Base-by-base conservation (phyloP, 1,140 invertebrate species). In the Conus betulinus region DNA sequence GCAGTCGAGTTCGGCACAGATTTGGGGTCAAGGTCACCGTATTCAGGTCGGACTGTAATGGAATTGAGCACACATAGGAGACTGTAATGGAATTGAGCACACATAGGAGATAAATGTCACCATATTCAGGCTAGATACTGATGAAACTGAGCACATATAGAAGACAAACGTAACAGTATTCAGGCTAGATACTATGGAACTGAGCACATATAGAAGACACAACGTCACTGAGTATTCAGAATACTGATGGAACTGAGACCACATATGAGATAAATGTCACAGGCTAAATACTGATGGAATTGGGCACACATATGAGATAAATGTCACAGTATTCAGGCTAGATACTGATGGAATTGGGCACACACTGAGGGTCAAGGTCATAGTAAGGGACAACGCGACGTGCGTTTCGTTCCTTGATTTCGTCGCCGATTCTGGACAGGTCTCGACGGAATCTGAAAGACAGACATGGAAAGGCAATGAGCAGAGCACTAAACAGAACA, bases 351-450 rank as follows among this genome's bases (percentile, higher is more conserved):
- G 67, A 20, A n/a, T 71, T 71, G 67, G 67, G 67, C 67, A 71
- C 67, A 71, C 92, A 93, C 17, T 94, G 94, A 20, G 95, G 95
- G 92, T 96, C 95, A 84, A 96, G 90, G 91, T 93, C 95, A 13
- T 88, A 85, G 90, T 95, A 95, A 3, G 93, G 92, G 60, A 91
- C 92, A 83, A 94, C 90, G 76, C 94, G 90, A 2, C 88, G 88
- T 78, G 92, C 87, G 85, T 96, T 95, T 53, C 93, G 85, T 85
- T 93, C 90, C 90, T 95, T 94, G 86, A 95, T 95, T 60, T 89
- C 91, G 20, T 93, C 90, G 85, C 94, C 92, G 39, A 95, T 94
- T 53, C 93, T 89, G 71, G 89, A 85, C 55, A 96, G 82, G 82
- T 95, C 94, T 84, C 93, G 93, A 87, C 93, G 90, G 83, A 95